Evolutionary conservation across 2,113 vertebrate species (phyloP).

Genomic region (Xenopus laevis): DNA sequence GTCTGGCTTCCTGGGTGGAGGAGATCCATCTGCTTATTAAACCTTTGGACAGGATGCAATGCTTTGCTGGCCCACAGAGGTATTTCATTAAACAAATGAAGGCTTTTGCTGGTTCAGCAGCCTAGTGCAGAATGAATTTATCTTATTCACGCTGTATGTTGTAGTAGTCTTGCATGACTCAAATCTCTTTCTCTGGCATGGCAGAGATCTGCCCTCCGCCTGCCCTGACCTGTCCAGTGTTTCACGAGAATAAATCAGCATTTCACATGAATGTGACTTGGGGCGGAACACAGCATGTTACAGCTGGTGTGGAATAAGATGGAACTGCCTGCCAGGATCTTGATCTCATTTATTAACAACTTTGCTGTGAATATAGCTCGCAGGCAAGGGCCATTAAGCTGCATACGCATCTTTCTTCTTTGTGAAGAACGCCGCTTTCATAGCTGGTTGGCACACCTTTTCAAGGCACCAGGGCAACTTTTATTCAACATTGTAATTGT

Average conservation of each 20-base stretch:
- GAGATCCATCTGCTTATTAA: slow-evolving; percentile 28
- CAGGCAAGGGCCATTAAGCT: too few species aligned
- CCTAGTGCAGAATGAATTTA: slow-evolving; percentile 1
- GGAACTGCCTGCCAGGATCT: neutral
- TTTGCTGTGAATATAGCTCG: neutral
- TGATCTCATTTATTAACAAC: too few species aligned
- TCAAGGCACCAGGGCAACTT: too few species aligned
- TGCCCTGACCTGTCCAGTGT: slow-evolving; percentile 33
- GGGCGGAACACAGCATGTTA: slow-evolving; percentile 24
- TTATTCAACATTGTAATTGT: too few species aligned
- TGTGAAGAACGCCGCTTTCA: too few species aligned
- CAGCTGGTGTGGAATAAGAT: neutral
- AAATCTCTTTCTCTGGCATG: slow-evolving; percentile 22
- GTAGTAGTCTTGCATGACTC: slow-evolving; percentile 14
- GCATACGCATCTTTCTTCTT: too few species aligned
- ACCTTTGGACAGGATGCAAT: slow-evolving; percentile 25
- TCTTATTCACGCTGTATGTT: slow-evolving; percentile 13
- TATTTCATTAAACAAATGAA: slow-evolving; percentile 36
- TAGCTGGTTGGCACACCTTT: too few species aligned
- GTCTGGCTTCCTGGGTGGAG: slow-evolving; percentile 24
- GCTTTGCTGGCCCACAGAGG: slow-evolving; percentile 20
- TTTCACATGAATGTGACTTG: slow-evolving; percentile 21
- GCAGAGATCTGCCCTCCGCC: slow-evolving; percentile 12
- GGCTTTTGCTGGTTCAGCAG: slow-evolving; percentile 25
- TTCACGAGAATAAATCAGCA: slow-evolving; percentile 17